Conservation (phyloP, 2,888 invertebrate genomes). For the Trissolcus japonicus region DNA sequence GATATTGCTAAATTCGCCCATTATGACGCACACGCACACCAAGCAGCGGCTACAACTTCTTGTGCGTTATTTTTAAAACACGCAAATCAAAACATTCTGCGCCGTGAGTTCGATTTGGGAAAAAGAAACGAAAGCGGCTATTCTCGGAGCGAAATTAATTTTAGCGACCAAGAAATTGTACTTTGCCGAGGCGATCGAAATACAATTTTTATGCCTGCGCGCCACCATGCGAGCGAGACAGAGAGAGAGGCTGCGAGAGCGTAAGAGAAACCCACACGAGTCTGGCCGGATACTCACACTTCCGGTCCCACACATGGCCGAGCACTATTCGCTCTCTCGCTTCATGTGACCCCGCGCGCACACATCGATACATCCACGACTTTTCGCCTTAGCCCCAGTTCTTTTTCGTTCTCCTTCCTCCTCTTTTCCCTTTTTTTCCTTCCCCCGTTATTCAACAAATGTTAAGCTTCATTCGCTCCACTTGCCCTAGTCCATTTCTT, state of each 20-base stretch:
- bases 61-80: constrained; percentile 9
- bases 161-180: not conserved
- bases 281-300: constrained; percentile 76
- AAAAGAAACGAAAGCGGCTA: constrained; percentile 15
- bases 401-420: constrained; percentile 32
- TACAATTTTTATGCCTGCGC: constrained; percentile 10
- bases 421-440: constrained; percentile 28
- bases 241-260: constrained; percentile 49
- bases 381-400: constrained; percentile 48
- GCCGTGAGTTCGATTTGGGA: not conserved
- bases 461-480: not conserved
- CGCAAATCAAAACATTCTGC: not conserved
- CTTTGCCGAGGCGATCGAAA: too few relatives aligned
- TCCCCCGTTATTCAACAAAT: too few relatives aligned
- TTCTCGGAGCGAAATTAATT: too few relatives aligned
- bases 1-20: constrained; percentile 46
- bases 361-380: constrained; percentile 51
- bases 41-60: constrained; percentile 20
- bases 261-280: constrained; percentile 75
- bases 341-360: constrained; percentile 60
- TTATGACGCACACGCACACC: constrained; percentile 20
- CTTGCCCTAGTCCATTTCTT: constrained; percentile 1
- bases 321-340: constrained; percentile 59
- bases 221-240: constrained; percentile 23
- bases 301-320: constrained; percentile 76